Base-by-base conservation (phyloP, 2,113 vertebrate genomes). In the Suricata suricatta region DNA sequence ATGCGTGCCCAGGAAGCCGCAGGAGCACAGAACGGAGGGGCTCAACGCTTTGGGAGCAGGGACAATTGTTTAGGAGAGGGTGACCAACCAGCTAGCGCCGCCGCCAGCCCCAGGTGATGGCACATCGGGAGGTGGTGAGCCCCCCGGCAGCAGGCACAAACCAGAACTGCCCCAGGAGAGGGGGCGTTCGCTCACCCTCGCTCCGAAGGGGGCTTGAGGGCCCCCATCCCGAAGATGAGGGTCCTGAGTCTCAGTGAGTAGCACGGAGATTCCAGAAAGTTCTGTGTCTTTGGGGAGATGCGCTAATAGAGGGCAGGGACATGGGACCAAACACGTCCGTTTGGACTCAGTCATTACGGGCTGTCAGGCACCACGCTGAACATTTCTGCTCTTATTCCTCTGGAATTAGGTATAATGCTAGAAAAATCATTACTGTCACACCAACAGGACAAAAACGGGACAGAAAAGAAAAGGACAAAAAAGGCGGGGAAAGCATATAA, bases 241-340 rank as follows among this genome's bases (percentile, higher is more conserved):
- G 25, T n/a, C n/a, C 27, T 19, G 38, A 6, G n/a, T 31, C 27
- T 63, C 74, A n/a, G 64, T 4, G 8, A 57, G 5, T 21, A 14
- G 2, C 25, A 1, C 0, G 50, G 19, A 33, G 60, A 6, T 9
- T 52, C 9, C 4, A 54, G 21, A 50, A 2, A 1, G 0, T 7
- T 25, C 25, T 13, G 21, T 9, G 0, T 11, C 19, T 31, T 21
- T 50, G 23, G 35, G 33, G 74, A 57, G 9, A 23, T 7, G 6
- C 2, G 38, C 52, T 44, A 15, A 68, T 41, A 57, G 38, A 60
- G 38, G 31, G 6, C 31, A 7, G 29, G 15, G 35, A 57, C 15
- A 0, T 4, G 5, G 52, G 35, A 31, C 35, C 5, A 23, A 7
- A 54, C 12, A 71, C 7, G 29, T 69, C 68, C 3, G 0, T 35